Conservation (phyloP, 2,888 invertebrate genomes). For the Perizoma flavofasciatum region DNA sequence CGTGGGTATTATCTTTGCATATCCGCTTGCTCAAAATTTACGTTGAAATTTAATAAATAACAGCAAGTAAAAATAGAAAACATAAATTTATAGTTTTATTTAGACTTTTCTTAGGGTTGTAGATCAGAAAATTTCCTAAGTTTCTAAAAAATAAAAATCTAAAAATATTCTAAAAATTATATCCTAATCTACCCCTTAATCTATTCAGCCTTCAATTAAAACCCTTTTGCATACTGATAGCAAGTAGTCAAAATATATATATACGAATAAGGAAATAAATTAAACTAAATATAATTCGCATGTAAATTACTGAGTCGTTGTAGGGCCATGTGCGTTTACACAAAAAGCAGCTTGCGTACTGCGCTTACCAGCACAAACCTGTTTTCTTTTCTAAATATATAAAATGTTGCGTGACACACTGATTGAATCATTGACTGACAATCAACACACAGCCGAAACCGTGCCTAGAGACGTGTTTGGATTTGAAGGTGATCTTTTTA, state of each 20-base stretch:
- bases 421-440: not conserved
- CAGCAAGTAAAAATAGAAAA: no score
- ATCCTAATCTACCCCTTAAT: conserved; percentile 15
- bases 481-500: no score
- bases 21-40: not conserved
- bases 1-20: conserved; percentile 2
- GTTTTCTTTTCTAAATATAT: no score
- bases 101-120: no score
- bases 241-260: conserved; percentile 9
- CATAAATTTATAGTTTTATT: no score
- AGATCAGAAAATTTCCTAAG: no score
- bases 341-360: not conserved
- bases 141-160: no score
- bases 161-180: no score
- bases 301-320: conserved; percentile 14
- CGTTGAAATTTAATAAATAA: no score
- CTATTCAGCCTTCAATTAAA: conserved; percentile 28
- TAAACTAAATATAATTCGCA: conserved; percentile 10
- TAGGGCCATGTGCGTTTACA: conserved; percentile 1
- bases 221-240: conserved; percentile 31
- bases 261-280: conserved; percentile 27
- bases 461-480: no score
- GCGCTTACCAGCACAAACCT: not conserved
- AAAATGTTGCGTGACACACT: not conserved
- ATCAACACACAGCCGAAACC: not conserved